These are phyloP conservation scores for Cerceris ruficornis DNA, from an alignment of 2,888 invertebrate genomes.

Conservation along the genomic window DNA sequence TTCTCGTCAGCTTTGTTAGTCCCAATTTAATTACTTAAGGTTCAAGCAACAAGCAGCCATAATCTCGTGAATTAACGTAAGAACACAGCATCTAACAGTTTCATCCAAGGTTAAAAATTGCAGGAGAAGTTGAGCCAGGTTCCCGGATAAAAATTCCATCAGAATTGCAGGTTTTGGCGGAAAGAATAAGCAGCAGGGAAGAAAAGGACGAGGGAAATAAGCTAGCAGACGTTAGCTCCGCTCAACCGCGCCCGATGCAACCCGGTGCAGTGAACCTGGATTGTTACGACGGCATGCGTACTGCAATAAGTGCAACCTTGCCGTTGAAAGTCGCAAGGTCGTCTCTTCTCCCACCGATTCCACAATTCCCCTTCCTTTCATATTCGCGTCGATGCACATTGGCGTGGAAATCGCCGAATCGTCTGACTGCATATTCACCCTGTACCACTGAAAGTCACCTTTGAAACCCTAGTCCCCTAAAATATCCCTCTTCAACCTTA, in stretches of 20 bases:
- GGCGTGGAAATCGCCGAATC: neutral
- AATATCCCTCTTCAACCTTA: too few relatives aligned
- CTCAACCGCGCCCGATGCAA: slow-evolving; percentile 12
- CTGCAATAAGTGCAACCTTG: slow-evolving; percentile 72
- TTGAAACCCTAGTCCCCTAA: too few relatives aligned
- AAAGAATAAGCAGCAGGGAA: neutral
- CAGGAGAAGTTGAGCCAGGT: neutral
- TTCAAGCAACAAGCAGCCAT: too few relatives aligned
- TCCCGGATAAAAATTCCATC: neutral
- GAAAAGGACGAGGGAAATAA: neutral
- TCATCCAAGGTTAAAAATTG: neutral
- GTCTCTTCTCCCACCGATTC: slow-evolving; percentile 63
- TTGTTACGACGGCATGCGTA: slow-evolving; percentile 57
- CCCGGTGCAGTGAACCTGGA: slow-evolving; percentile 62
- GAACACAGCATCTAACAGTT: neutral
- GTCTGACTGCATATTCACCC: neutral
- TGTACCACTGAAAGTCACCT: too few relatives aligned
- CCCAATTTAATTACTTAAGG: too few relatives aligned
- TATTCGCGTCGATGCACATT: slow-evolving; percentile 12
- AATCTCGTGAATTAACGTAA: neutral
- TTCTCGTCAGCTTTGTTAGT: too few relatives aligned
- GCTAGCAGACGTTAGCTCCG: neutral
- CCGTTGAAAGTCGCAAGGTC: slow-evolving; percentile 77
- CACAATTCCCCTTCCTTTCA: slow-evolving; percentile 37
- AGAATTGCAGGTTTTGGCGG: neutral